Conservation (phyloP, 2,797 vertebrate genomes). For the Cossypha niveicapilla region DNA sequence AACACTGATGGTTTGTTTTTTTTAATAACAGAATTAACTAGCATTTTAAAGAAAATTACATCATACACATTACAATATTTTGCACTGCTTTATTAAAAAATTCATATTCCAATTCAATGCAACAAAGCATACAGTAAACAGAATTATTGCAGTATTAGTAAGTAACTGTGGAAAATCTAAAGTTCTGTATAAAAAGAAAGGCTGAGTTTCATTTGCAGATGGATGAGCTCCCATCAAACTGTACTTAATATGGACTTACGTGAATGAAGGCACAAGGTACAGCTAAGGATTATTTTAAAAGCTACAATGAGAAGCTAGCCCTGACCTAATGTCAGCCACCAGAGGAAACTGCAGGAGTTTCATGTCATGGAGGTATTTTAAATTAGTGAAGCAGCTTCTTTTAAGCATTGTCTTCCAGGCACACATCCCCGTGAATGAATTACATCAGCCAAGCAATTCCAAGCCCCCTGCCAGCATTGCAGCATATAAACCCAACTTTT, state of each 20-base stretch:
- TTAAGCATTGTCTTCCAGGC: not conserved
- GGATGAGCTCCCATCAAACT: not conserved
- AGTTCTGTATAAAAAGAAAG: not conserved
- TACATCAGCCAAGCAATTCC: not conserved
- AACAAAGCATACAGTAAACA: constrained; percentile 34
- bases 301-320: not conserved
- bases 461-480: not conserved
- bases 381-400: not conserved
- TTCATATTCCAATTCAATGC: constrained; percentile 21
- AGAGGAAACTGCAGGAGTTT: not conserved
- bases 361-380: not conserved
- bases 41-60: constrained; percentile 48
- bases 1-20: not conserved
- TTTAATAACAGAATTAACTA: not conserved
- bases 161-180: not conserved
- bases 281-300: not conserved
- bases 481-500: not conserved
- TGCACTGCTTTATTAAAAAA: constrained; percentile 55
- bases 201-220: not conserved
- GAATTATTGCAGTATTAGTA: not conserved
- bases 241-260: not conserved
- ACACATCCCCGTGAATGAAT: not conserved
- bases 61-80: constrained; percentile 18
- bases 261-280: constrained; percentile 10
- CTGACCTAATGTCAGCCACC: not conserved